Evolutionary conservation across 2,113 vertebrate genomes (phyloP), one percentile per base, ranked within the genome.

Genomic region (Irena cyanogastra): DNA sequence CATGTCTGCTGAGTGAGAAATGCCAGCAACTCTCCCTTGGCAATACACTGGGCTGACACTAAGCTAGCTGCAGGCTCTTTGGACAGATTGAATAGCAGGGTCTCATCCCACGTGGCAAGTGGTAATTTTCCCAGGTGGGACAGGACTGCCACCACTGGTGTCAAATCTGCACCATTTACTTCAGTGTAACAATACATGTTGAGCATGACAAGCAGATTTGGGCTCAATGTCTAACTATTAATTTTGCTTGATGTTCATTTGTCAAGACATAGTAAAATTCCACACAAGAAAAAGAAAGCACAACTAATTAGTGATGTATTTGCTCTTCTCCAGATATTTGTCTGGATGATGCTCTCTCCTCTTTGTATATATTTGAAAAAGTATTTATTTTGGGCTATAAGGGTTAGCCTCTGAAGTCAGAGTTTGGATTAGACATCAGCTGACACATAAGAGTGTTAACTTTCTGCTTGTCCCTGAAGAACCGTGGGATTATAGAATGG

Each of bases 91-190:
- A 59, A 8, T 16, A 69, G 22, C 7, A 50, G 16, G 13, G 8
- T 90, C n/a, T 45, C 27, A 19, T 37, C 30, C 17, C 33, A 59
- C 0, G 0, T 26, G 31, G 5, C 16, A 71, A 42, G n/a, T 2
- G 1, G n/a, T 45, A 39, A 72, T 75, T 89, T 78, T 23, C 35
- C 26, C 15, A 56, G 15, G 52, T 70, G 15, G 52, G 52, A 90
- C 21, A 70, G 22, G 16, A 61, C 8, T 33, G 54, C 23, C 26
- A 16, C 5, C 30, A 41, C 8, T 7, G 5, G 42, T 80, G 44
- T 50, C n/a, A 74, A 50, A 80, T 17, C 23, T 6, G 1, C 18
- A 42, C 8, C 4, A 0, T 23, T 85, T 80, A 11, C 21, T 77
- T 90, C 45, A 44, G 15, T 23, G 10, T 6, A 66, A 39, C 27